Evolutionary conservation across 2,113 vertebrate genomes (phyloP).

Genomic region (Nannobrachium achirus): DNA sequence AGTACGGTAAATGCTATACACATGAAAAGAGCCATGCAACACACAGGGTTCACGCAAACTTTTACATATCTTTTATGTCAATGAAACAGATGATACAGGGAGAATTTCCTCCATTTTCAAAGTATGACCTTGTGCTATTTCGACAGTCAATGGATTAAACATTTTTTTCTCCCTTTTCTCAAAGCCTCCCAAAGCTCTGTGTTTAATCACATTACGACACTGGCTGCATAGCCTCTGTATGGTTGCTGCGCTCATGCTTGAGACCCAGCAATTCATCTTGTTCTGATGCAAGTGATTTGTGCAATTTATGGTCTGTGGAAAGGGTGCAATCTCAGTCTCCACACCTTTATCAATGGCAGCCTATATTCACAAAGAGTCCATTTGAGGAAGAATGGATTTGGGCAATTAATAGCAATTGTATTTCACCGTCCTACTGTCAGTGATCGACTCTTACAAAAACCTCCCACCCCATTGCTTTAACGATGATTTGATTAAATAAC

Average conservation of each 20-base stretch:
- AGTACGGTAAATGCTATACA: neutral
- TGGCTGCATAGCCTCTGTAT: conserved; percentile 47
- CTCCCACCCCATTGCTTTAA: conserved; percentile 35
- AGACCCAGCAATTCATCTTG: conserved; percentile 58
- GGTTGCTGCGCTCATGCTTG: conserved; percentile 66
- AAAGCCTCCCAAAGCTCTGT: conserved; percentile 71
- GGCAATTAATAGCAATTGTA: conserved; percentile 24
- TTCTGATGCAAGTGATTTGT: conserved; percentile 63
- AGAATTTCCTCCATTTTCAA: conserved; percentile 54
- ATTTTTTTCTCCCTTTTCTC: conserved; percentile 49
- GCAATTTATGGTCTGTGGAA: conserved; percentile 61
- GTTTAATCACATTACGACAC: conserved; percentile 76
- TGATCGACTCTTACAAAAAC: conserved; percentile 61
- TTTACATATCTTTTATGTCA: conserved; percentile 63
- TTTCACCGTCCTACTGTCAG: conserved; percentile 51
- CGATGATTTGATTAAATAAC: conserved; percentile 9
- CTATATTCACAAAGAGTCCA: conserved; percentile 64
- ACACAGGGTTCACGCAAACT: conserved; percentile 6
- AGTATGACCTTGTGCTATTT: conserved; percentile 62
- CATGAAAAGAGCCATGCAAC: no score
- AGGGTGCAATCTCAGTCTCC: conserved; percentile 39
- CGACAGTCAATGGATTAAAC: conserved; percentile 59
- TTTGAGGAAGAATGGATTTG: conserved; percentile 64
- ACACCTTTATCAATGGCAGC: conserved; percentile 47
- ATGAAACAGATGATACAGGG: conserved; percentile 50